Evolutionary conservation across 2,797 vertebrate genomes (phyloP).

Genomic region (Dermochelys coriacea): DNA sequence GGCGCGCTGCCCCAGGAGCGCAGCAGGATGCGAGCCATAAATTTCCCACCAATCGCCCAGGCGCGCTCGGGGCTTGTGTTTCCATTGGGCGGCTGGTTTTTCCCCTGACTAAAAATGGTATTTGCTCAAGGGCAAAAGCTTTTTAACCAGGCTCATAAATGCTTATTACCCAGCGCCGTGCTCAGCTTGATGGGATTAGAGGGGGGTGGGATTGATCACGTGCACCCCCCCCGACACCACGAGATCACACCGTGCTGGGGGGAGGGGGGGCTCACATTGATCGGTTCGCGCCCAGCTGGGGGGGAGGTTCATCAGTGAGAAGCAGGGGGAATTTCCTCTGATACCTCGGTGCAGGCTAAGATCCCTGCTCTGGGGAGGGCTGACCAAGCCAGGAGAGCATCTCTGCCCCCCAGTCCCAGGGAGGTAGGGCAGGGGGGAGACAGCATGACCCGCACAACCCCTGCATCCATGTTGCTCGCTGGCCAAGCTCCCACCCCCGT

Average conservation of each 20-base stretch:
- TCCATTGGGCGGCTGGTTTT: background rate
- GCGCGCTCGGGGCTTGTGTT: background rate
- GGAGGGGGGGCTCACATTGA: background rate
- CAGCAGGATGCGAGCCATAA: constrained; percentile 58
- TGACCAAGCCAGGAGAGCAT: background rate
- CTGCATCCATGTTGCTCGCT: background rate
- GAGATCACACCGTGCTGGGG: too few species aligned
- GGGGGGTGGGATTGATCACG: background rate
- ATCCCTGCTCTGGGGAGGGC: background rate
- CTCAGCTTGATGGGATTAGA: constrained; percentile 17
- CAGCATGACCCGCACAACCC: background rate
- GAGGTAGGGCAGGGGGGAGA: background rate
- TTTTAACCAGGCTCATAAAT: constrained; percentile 39
- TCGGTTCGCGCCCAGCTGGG: background rate
- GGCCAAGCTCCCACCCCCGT: background rate
- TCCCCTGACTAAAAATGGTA: background rate
- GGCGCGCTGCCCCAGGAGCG: constrained; percentile 74
- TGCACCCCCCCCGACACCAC: accelerated
- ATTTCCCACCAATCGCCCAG: constrained; percentile 58
- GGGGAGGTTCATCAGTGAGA: background rate
- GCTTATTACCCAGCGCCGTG: constrained; percentile 12
- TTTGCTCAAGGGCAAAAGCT: constrained; percentile 48
- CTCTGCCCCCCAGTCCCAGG: background rate
- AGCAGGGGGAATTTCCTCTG: background rate
- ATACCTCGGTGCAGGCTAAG: background rate